These are phyloP conservation scores for Varecia variegata DNA, from an alignment of 2,797 vertebrate genomes.

Conservation along the genomic window DNA sequence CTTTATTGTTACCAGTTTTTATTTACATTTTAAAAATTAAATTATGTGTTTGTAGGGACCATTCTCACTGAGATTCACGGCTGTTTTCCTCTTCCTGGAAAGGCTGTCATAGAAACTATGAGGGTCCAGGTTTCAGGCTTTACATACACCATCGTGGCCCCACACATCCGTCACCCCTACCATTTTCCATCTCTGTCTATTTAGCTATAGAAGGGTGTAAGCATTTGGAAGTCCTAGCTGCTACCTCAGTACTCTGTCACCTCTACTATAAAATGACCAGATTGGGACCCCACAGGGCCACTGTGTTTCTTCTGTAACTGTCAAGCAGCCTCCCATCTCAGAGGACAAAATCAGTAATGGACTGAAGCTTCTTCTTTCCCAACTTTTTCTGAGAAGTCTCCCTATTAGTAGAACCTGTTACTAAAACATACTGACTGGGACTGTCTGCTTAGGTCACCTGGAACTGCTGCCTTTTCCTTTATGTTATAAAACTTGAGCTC, in stretches of 20 bases:
- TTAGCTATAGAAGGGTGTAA: background rate
- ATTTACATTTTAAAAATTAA: conserved; percentile 9
- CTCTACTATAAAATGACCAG: background rate
- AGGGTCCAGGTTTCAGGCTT: background rate
- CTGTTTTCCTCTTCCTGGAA: background rate
- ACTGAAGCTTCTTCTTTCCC: background rate
- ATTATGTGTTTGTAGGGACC: background rate
- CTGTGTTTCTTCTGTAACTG: background rate
- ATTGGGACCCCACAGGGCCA: background rate
- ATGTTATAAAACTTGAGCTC: background rate
- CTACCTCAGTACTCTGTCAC: background rate
- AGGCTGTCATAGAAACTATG: background rate
- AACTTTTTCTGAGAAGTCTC: background rate
- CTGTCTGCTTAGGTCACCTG: background rate
- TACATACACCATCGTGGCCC: background rate
- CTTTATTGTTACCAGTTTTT: background rate
- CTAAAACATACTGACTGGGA: background rate
- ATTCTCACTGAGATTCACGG: background rate
- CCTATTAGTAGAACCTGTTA: background rate
- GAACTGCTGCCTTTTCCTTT: background rate
- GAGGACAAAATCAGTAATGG: background rate
- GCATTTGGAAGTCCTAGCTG: background rate
- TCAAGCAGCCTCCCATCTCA: background rate
- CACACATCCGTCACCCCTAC: background rate
- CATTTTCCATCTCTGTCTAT: background rate